Evolutionary conservation across 2,888 invertebrate genomes (phyloP), one percentile per base, ranked within the genome.

Genomic region (Helicoverpa assulta): DNA sequence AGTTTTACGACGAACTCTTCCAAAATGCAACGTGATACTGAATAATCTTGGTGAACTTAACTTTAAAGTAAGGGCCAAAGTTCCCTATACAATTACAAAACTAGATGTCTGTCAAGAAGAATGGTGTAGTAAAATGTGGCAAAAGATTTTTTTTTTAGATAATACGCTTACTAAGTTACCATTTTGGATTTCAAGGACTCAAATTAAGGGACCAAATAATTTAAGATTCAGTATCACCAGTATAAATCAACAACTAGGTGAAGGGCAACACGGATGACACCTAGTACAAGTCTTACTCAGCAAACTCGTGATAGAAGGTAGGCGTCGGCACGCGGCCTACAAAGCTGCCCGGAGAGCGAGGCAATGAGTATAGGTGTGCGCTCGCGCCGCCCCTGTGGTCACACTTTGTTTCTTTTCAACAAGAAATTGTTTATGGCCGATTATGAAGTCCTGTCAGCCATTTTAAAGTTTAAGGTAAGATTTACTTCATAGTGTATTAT

Each of bases 321-420:
- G 96, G 96, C 76, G 96, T 96, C 74, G 94, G 93, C 85, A 93
- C 92, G 59, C 96, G 91, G 70, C 96, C 95, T 87, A 94, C 93
- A 89, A 89, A 95, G 89, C 95, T 94, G 89, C 94, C 93, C 33
- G 92, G 87, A 6, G 91, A 88, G 43, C 93, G 91, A 62, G 94
- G 94, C 86, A 94, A 84, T 59, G 94, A 90, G 86, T 96, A 96
- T 73, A 94, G 92, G 71, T 96, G 95, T 72, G 92, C 82, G 80
- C 92, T 92, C 75, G 95, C 93, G 58, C 93, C 93, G 88, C 95
- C 95, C 93, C 96, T 96, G 92, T 83, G 77, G 79, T 87, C 68
- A 89, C 78, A 90, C 83, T 85, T 33, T 73, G 7, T 56, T 60
- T 52, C 18, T 69, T 77, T 76, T 69, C 67, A 83, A 55, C 62